Base-by-base conservation (phyloP, 2,888 invertebrate species). In the Agrochola lychnidis region DNA sequence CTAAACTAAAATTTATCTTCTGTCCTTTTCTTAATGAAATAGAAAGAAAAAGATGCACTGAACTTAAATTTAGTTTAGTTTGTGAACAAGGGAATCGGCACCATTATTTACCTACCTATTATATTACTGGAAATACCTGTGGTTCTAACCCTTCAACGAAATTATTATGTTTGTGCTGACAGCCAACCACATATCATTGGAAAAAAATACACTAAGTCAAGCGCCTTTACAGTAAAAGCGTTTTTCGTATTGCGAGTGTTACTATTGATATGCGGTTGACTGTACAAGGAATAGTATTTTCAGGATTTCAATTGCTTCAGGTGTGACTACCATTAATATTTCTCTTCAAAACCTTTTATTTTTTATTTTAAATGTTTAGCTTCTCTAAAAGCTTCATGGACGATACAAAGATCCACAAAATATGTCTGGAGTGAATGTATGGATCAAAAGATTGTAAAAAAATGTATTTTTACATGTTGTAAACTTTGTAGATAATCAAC, bases 391-490 rank as follows among this genome's bases (percentile, higher is more conserved):
- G n/a, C 14, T 51, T 48, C 14, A 25, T 2, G 25, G 56, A 73
- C 51, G 16, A 48, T 19, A 10, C 19, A 9, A 48, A 36, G 25
- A 56, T 42, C 14, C 16, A 56, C n/a, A 56, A 62, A 51, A 56
- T 6, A 40, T 12, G 16, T 57, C 51, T 57, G 7, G 1, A 48
- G 36, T 51, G 73, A 66, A 72, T 71, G 69, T 16, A n/a, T 73
- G 62, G 19, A 73, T 69, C 53, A 42, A 73, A 76, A 30, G 14
- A 83, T 81, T 85, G 79, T 81, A 85, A 74, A 79, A 79, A 90
- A 85, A 84, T 76, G 79, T 88, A 89, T 90, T 90, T 89, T 87
- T 89, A 86, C 87, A 86, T 67, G 74, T 80, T 67, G 70, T 80
- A 74, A 78, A 80, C 73, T 80, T 79, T 76, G 74, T 85, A 86